Conservation (phyloP, 1,140 invertebrate genomes). For the Drosophila pallidifrons region DNA sequence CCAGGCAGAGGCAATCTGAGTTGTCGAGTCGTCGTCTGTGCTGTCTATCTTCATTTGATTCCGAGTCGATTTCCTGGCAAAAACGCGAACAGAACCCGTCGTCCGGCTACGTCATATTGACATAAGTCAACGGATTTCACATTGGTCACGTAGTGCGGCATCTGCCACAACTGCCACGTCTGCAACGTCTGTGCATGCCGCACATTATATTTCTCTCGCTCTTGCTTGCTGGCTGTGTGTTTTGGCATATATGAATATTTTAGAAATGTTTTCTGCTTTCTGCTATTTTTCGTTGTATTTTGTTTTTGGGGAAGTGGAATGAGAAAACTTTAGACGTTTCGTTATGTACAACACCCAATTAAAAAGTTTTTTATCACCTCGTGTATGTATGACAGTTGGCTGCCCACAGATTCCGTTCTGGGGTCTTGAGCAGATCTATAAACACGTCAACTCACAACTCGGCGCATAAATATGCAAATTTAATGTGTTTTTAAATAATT, state of each 20-base stretch:
- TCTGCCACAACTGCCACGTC: slow-evolving; percentile 58
- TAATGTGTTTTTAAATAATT: slow-evolving; percentile 79
- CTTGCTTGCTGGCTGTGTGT: slow-evolving; percentile 16
- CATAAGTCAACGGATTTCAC: slow-evolving; percentile 81
- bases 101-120: slow-evolving; percentile 67
- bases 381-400: slow-evolving; percentile 65
- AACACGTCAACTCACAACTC: slow-evolving; percentile 71
- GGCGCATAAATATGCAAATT: slow-evolving; percentile 77
- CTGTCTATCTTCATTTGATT: slow-evolving; percentile 78
- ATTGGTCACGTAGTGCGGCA: slow-evolving; percentile 78
- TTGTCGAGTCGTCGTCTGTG: slow-evolving; percentile 52
- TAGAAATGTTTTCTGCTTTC: slow-evolving; percentile 25
- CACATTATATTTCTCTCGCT: slow-evolving; percentile 6
- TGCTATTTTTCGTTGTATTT: slow-evolving; percentile 3
- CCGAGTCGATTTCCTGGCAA: slow-evolving; percentile 74
- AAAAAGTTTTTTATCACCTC: slow-evolving; percentile 78
- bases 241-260: slow-evolving; percentile 58
- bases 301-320: background rate
- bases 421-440: slow-evolving; percentile 43
- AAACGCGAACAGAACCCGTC: slow-evolving; percentile 58
- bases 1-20: slow-evolving; percentile 7
- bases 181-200: slow-evolving; percentile 28
- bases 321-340: slow-evolving; percentile 48
- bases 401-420: slow-evolving; percentile 49
- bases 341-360: slow-evolving; percentile 72